Evolutionary conservation across 2,113 vertebrate genomes (phyloP).

Genomic region (Syngnathus scovelli): DNA sequence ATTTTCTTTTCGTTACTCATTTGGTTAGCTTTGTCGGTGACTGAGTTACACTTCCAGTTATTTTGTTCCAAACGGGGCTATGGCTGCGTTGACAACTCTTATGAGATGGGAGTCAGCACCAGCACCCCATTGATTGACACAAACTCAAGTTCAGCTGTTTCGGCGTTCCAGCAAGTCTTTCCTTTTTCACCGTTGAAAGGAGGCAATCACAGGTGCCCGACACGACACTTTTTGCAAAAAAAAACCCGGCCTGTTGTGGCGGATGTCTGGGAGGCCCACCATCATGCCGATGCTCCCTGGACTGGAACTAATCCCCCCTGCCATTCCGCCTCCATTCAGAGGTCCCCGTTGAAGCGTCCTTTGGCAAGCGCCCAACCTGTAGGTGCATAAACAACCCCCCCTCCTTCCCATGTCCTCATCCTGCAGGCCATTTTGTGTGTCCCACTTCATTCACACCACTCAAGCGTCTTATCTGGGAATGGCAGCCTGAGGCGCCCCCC

Average conservation of each 20-base stretch:
- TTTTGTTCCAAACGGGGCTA: no score
- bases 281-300: conserved; percentile 19
- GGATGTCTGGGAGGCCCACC: conserved; percentile 9
- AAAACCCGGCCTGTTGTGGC: not conserved
- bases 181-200: not conserved
- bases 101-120: no score
- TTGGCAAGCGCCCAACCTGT: conserved; percentile 56
- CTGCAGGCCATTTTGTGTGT: conserved; percentile 39
- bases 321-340: conserved; percentile 19
- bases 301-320: conserved; percentile 42
- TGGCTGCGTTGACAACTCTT: not conserved
- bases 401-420: not conserved
- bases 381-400: conserved; percentile 52
- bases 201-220: not conserved
- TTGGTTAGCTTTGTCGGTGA: no score
- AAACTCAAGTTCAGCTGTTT: not conserved
- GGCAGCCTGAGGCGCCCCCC: conserved; percentile 13
- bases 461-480: conserved; percentile 44
- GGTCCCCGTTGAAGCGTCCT: conserved; percentile 10
- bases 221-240: not conserved
- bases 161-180: not conserved
- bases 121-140: not conserved
- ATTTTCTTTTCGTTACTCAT: no score
- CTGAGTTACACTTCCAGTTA: no score
- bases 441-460: conserved; percentile 42